These are phyloP conservation scores for Anguilla anguilla DNA, from an alignment of 2,797 vertebrate species.

Conservation along the genomic window DNA sequence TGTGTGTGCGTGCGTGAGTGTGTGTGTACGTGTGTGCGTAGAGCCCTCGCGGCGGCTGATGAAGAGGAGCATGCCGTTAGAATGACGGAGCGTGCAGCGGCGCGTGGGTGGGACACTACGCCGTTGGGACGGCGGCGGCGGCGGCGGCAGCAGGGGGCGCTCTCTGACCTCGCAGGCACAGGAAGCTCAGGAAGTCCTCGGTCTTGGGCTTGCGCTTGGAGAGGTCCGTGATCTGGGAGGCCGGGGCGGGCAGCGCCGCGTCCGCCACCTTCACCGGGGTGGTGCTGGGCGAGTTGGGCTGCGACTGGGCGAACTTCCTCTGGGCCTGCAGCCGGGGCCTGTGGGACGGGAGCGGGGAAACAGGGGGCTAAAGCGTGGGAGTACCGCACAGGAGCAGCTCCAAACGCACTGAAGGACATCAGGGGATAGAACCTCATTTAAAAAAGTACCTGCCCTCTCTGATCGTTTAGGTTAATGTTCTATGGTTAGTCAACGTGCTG, in stretches of 20 bases:
- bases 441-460: neutral
- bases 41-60: neutral
- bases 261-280: slow-evolving; percentile 96
- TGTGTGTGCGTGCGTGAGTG: neutral
- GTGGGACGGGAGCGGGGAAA: slow-evolving; percentile 49
- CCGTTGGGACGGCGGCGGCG: neutral
- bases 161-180: slow-evolving; percentile 94
- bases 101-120: neutral
- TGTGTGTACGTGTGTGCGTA: slow-evolving; percentile 5
- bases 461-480: neutral
- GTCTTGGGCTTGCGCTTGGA: slow-evolving; percentile 98
- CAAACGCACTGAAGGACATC: neutral
- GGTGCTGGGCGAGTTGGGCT: slow-evolving; percentile 98
- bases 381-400: neutral
- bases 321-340: slow-evolving; percentile 98
- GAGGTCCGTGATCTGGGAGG: slow-evolving; percentile 93
- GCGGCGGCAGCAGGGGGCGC: neutral
- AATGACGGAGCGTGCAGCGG: neutral
- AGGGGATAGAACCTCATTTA: neutral
- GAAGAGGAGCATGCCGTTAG: neutral
- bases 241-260: slow-evolving; percentile 80
- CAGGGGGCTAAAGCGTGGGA: too few relatives aligned
- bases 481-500: neutral
- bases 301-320: slow-evolving; percentile 99
- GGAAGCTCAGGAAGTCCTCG: slow-evolving; percentile 99